Percentiles rank a stretch among this genome's conserved stretches.
These are phyloP conservation scores for Pandemis cinnamomeana DNA, from an alignment of 2,888 invertebrate genomes.

Conservation along the genomic window DNA sequence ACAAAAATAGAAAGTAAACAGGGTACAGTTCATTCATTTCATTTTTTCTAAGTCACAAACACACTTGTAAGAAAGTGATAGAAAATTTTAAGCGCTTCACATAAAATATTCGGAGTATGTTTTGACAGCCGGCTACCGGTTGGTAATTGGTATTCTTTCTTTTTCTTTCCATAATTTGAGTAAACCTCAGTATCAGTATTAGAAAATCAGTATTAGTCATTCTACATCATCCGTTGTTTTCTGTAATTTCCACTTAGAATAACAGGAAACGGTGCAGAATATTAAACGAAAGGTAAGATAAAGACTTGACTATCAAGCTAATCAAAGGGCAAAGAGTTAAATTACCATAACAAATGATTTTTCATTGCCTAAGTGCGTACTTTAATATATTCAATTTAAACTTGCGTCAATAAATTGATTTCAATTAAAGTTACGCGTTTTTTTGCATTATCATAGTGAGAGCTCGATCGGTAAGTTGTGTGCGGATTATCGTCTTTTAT, in stretches of 20 bases:
- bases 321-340: conserved; percentile 27
- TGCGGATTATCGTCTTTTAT: conserved; percentile 30
- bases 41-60: too few relatives aligned
- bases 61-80: neutral
- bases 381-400: conserved; percentile 14
- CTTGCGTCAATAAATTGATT: conserved; percentile 31
- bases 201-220: too few relatives aligned
- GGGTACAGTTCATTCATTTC: neutral
- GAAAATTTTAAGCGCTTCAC: neutral
- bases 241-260: neutral
- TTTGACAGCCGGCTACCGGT: conserved; percentile 33
- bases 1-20: neutral
- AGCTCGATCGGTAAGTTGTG: conserved; percentile 22
- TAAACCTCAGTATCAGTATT: too few relatives aligned
- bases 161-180: neutral
- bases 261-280: neutral
- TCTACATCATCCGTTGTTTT: too few relatives aligned
- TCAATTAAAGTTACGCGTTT: conserved; percentile 2
- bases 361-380: neutral
- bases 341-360: conserved; percentile 37
- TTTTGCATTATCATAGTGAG: conserved; percentile 33
- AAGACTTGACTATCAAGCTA: too few relatives aligned
- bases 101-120: conserved; percentile 5
- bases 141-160: neutral
- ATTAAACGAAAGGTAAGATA: conserved; percentile 26